These are phyloP conservation scores for Oreochromis grahami DNA, from an alignment of 2,797 vertebrate species.

Conservation along the genomic window DNA sequence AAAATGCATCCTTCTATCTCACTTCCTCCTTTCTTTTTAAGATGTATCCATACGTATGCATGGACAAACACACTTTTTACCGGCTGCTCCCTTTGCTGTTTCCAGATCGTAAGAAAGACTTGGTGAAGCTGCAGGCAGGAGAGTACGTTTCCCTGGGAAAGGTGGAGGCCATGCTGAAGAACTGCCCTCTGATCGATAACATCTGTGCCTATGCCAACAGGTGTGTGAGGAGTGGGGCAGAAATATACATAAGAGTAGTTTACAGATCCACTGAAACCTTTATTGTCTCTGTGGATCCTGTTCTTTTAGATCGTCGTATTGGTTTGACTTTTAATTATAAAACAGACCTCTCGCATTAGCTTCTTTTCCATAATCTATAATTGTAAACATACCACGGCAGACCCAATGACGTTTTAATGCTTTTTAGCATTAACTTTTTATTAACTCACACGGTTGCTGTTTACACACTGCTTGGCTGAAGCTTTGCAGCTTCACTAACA, in stretches of 20 bases:
- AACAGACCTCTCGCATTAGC: background rate
- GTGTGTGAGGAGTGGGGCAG: constrained; percentile 54
- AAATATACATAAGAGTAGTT: background rate
- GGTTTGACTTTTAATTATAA: background rate
- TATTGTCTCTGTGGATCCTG: background rate
- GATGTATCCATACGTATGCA: background rate
- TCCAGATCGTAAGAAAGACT: constrained; percentile 94
- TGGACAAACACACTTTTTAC: background rate
- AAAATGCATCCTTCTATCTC: background rate
- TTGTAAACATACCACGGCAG: background rate
- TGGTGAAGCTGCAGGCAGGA: constrained; percentile 95
- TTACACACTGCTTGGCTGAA: background rate
- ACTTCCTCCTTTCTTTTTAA: background rate
- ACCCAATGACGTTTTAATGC: background rate
- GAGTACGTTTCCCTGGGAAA: constrained; percentile 97
- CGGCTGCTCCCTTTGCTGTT: constrained; percentile 1
- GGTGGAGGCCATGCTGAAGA: constrained; percentile 93
- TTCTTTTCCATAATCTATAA: background rate
- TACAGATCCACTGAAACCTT: background rate
- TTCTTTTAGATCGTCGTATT: background rate
- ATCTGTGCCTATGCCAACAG: constrained; percentile 96
- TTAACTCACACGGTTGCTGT: background rate
- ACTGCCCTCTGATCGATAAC: constrained; percentile 90
- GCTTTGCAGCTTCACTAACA: background rate
- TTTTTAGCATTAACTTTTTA: background rate